Evolutionary conservation across 1,140 invertebrate genomes (phyloP).

Genomic region (Odontomachus brunneus): DNA sequence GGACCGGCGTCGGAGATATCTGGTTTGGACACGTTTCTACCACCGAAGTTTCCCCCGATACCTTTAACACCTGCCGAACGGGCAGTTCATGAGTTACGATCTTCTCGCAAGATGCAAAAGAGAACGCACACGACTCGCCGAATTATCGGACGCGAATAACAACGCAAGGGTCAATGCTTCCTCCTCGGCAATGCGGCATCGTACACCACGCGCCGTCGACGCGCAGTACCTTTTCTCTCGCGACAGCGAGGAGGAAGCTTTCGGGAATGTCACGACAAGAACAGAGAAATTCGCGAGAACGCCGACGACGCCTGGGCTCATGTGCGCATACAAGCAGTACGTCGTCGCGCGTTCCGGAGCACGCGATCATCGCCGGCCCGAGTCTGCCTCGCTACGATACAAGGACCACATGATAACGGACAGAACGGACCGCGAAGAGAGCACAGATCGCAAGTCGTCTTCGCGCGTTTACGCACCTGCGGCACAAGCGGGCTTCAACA

Average conservation of each 20-base stretch:
- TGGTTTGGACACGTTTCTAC: conserved; percentile 76
- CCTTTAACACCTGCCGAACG: conserved; percentile 78
- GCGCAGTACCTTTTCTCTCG: no score
- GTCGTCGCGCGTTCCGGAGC: not conserved
- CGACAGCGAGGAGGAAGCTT: no score
- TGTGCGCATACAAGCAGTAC: conserved; percentile 17
- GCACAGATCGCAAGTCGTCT: not conserved
- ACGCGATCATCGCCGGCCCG: not conserved
- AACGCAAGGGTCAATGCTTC: no score
- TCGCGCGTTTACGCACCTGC: conserved; percentile 78
- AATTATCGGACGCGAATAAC: no score
- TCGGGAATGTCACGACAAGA: no score
- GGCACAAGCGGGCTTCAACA: conserved; percentile 80
- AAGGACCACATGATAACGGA: conserved; percentile 1
- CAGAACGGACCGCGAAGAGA: conserved; percentile 42
- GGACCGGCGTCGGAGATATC: conserved; percentile 67
- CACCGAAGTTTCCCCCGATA: conserved; percentile 75
- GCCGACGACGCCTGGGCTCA: conserved; percentile 3
- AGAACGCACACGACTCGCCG: no score
- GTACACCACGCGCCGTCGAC: no score
- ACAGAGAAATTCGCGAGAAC: no score
- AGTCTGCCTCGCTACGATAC: not conserved
- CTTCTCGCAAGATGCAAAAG: not conserved
- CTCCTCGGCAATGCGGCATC: no score
- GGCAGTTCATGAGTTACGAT: not conserved